Evolutionary conservation across 2,888 invertebrate genomes (phyloP), one percentile per base, ranked within the genome.

Genomic region (Pycnomerus fuliginosus): DNA sequence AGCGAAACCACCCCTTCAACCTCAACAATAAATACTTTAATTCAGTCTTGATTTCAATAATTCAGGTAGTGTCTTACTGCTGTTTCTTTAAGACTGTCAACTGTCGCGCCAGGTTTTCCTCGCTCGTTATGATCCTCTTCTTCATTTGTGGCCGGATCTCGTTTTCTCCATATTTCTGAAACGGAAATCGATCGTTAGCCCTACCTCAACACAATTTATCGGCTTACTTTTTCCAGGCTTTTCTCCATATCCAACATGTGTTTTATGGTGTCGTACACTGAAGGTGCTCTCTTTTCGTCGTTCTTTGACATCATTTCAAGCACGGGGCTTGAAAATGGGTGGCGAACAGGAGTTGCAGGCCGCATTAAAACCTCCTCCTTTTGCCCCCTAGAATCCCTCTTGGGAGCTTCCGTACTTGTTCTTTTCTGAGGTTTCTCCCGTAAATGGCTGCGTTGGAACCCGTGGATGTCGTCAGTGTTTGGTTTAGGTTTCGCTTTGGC

Each of bases 361-460:
- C 82, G 72, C 42, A 80, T 77, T 58, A 84, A 69, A 7, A 81
- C 80, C 31, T 81, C 76, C 67, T 85, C 84, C 55, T 83, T 82
- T 59, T 85, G 81, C 1, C 83, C 83, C 17, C 61, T 58, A 13
- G 49, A 44, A 14, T 65, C 61, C 16, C 55, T 53, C 33, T 58
- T 61, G 3, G 59, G 46, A 17, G 35, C 48, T 2, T 55, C 46
- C 7, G 53, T 42, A 1, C 27, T 43, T 14, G 34, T 48, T 22
- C 53, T 49, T 2, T 68, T 53, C 14, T 65, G 54, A 1, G 76
- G 69, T 4, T 72, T 65, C 22, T 64, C 65, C 1, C 75, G 73
- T 8, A 4, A 4, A 25, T 42, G 31, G 23, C 34, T 53, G 15
- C 34, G 50, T 27, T 49, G 54, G 38, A 52, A 56, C 62, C 62